Percentiles rank a stretch among this genome's conserved stretches.
Evolutionary conservation across 1,140 invertebrate genomes (phyloP).

Genomic region (Pogonognathellus flavescens): DNA sequence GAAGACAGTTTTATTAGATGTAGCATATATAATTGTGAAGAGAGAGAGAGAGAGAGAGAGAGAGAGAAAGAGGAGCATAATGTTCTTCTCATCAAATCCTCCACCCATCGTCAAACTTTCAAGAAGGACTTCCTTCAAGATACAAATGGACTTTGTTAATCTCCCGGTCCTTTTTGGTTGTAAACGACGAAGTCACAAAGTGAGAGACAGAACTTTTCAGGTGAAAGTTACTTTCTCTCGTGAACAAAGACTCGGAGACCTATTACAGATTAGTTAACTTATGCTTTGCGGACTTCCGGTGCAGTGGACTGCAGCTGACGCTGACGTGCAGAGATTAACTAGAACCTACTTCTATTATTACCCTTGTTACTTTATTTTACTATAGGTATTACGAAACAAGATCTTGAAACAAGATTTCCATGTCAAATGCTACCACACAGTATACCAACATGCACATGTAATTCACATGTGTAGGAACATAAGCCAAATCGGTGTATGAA

Average conservation of each 20-base stretch:
- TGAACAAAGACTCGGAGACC: neutral
- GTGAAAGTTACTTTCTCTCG: conserved; percentile 33
- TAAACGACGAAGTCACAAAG: neutral
- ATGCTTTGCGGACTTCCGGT: conserved; percentile 3
- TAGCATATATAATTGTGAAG: too few species aligned
- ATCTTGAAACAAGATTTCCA: too few species aligned
- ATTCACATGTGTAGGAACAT: too few species aligned
- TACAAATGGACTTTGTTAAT: conserved; percentile 32
- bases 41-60: neutral
- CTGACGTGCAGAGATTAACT: too few species aligned
- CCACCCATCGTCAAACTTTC: conserved; percentile 43
- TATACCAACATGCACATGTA: too few species aligned
- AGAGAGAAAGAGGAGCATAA: neutral
- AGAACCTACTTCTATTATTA: too few species aligned
- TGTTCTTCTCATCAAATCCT: conserved; percentile 43
- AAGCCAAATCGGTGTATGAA: too few species aligned
- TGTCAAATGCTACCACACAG: too few species aligned
- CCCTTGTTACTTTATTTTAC: too few species aligned
- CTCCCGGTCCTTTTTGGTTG: neutral
- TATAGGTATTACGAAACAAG: too few species aligned
- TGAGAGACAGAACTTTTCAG: neutral
- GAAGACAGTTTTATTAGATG: too few species aligned
- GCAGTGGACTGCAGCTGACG: conserved; percentile 39
- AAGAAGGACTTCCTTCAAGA: conserved; percentile 16
- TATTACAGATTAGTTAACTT: conserved; percentile 32